Evolutionary conservation across 92 coral and sea anemone genomes (phyloP).

Genomic region (Palythoa grandiflora): DNA sequence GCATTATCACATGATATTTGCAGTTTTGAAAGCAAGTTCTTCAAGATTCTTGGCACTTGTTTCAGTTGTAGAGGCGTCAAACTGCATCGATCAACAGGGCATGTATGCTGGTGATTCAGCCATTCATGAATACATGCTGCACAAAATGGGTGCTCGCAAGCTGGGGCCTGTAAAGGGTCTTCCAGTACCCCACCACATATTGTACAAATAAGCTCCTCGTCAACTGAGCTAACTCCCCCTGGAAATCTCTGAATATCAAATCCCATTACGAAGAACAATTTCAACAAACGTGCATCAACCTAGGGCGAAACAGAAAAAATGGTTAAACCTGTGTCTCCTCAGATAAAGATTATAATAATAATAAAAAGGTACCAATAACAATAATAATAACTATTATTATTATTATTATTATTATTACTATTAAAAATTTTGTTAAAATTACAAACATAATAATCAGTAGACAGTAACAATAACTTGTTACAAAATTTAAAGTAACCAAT

Average conservation of each 20-base stretch:
- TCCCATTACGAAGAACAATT: slow-evolving; percentile 70
- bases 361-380: background rate
- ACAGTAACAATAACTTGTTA: no score
- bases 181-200: slow-evolving; percentile 91
- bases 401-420: background rate
- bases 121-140: slow-evolving; percentile 94
- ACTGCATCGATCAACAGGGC: slow-evolving; percentile 85
- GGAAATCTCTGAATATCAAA: slow-evolving; percentile 85
- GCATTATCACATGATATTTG: slow-evolving; percentile 84
- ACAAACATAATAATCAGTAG: background rate
- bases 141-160: slow-evolving; percentile 96
- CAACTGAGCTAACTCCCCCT: slow-evolving; percentile 64
- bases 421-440: background rate
- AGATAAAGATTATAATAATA: background rate
- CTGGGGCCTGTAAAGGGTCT: slow-evolving; percentile 91
- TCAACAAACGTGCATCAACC: slow-evolving; percentile 8
- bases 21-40: slow-evolving; percentile 87
- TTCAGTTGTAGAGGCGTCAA: slow-evolving; percentile 84
- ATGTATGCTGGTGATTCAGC: slow-evolving; percentile 85
- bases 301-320: background rate
- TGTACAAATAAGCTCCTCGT: slow-evolving; percentile 89
- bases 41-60: slow-evolving; percentile 89
- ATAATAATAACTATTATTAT: background rate
- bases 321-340: background rate
- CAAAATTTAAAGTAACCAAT: no score